Conservation (phyloP, 2,113 vertebrate species). For the Eudyptes chrysolophus region DNA sequence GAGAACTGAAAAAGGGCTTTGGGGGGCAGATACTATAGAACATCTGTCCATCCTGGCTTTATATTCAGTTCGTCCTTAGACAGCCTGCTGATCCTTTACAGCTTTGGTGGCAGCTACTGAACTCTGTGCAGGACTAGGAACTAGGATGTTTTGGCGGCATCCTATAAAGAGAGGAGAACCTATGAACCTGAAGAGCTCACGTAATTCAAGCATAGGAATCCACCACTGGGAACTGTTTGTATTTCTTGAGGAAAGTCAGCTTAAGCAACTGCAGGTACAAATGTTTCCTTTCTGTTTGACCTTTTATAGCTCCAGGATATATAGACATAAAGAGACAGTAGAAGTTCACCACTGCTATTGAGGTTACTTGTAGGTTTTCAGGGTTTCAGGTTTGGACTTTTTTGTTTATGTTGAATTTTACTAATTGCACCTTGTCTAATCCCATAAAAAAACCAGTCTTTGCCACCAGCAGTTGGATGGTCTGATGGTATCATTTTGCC, state of each 20-base stretch:
- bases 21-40: neutral
- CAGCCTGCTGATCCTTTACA: neutral
- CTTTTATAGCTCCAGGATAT: neutral
- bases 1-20: neutral
- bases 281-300: neutral
- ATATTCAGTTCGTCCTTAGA: neutral
- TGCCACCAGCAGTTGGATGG: neutral
- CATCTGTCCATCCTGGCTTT: neutral
- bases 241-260: neutral
- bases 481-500: neutral
- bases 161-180: neutral
- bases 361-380: neutral
- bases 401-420: neutral
- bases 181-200: neutral
- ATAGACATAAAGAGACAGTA: neutral
- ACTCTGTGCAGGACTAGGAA: neutral
- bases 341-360: neutral
- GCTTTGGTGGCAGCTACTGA: neutral
- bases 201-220: neutral
- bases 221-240: neutral
- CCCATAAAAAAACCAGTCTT: neutral
- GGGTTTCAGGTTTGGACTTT: neutral
- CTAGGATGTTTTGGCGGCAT: neutral
- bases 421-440: neutral
- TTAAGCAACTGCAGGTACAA: neutral